Conservation (phyloP, 1,140 invertebrate genomes). For the Drosophila athabasca region DNA sequence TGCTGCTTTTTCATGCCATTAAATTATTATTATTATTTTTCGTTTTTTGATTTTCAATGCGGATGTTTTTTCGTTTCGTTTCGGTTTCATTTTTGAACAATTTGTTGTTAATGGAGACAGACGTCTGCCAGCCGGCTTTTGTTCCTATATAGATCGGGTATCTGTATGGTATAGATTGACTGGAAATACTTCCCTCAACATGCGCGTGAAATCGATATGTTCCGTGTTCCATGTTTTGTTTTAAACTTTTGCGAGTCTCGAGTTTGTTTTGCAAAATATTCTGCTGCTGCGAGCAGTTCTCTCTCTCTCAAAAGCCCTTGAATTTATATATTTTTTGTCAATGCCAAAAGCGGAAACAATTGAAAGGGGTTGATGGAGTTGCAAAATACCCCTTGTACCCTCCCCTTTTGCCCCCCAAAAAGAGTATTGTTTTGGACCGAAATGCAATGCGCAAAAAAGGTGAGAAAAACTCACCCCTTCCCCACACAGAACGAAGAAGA, state of each 20-base stretch:
- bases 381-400: too few relatives aligned
- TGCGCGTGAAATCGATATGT: constrained; percentile 71
- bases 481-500: not conserved
- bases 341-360: constrained; percentile 7
- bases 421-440: constrained; percentile 33
- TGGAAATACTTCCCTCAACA: constrained; percentile 45
- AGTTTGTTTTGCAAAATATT: constrained; percentile 37
- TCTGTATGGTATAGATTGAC: constrained; percentile 39
- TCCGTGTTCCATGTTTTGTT: constrained; percentile 38
- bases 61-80: constrained; percentile 41
- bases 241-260: not conserved
- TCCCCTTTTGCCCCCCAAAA: not conserved
- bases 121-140: constrained; percentile 18
- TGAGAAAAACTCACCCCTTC: constrained; percentile 43
- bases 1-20: constrained; percentile 49
- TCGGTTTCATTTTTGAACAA: constrained; percentile 32
- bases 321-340: constrained; percentile 16
- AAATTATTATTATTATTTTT: constrained; percentile 33
- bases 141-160: constrained; percentile 35
- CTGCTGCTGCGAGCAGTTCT: not conserved
- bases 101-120: constrained; percentile 34
- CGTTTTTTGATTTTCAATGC: constrained; percentile 47
- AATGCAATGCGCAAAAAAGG: constrained; percentile 73
- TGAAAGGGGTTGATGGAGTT: not conserved
- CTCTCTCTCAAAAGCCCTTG: constrained; percentile 22